Evolutionary conservation across 2,888 invertebrate genomes (phyloP), one percentile per base, ranked within the genome.

Genomic region (Ennomos quercinarius): DNA sequence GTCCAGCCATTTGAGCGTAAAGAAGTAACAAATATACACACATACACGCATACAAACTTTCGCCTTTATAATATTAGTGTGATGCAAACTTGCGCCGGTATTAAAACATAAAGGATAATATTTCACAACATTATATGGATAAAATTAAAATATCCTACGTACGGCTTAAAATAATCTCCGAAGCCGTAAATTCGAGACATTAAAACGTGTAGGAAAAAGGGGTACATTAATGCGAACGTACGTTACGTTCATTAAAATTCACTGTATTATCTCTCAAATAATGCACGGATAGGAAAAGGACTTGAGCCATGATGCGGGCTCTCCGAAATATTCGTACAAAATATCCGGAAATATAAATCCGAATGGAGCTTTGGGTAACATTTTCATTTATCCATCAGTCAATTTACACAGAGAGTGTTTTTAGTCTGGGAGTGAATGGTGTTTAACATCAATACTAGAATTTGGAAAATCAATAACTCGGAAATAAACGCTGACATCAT

Each of bases 231-330:
- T 45, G 52, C 13, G 45, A 17, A 13, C 50, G 35, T 52, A 52
- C 52, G 44, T 59, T 54, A 54, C 54, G 51, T 50, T 57, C 57
- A 59, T 59, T 59, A 45, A 59, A 54, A 59, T 59, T 54, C 48
- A 38, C 45, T 54, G 54, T 46, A 49, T 53, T 59, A 54, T 59
- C 37, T 49, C 55, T 4, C 11, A 13, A 9, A 39, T 47, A 47
- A 44, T 57, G 59, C 17, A 43, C 37, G 57, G 50, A 40, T 46
- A 36, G 44, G 12, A 53, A 13, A 42, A 35, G 9, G 13, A 37
- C 45, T 27, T 34, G 38, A 37, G 55, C 8, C 53, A 50, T 42
- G 43, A 43, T 47, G 49, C 36, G 48, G 44, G 36, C 48, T 48
- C 48, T 37, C 27, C 27, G n/a, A 59, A 53, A 58, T 58, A 48